Evolutionary conservation across 2,888 invertebrate species (phyloP).

Genomic region (Crepidodera aurea): DNA sequence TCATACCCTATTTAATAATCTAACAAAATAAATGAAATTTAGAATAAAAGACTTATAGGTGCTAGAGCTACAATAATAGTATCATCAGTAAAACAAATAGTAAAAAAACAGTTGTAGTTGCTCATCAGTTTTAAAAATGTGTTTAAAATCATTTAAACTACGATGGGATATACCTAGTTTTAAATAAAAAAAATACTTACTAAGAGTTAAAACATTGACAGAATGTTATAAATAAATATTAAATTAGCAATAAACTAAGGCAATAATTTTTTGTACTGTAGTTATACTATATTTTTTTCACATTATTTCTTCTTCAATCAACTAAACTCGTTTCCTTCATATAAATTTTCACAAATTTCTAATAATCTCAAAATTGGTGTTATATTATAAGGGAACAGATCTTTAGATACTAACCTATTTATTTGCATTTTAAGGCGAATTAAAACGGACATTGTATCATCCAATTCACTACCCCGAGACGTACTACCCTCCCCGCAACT

Average conservation of each 20-base stretch:
- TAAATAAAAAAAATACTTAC: background rate
- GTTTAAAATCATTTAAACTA: too few species aligned
- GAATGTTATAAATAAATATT: conserved; percentile 2
- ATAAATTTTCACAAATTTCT: conserved; percentile 84
- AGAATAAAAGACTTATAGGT: too few species aligned
- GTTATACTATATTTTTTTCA: conserved; percentile 1
- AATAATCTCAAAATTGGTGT: conserved; percentile 84
- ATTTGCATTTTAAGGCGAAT: conserved; percentile 82
- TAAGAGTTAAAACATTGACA: background rate
- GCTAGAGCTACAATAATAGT: too few species aligned
- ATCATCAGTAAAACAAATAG: too few species aligned
- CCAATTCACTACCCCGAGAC: conserved; percentile 66
- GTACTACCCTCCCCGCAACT: conserved; percentile 72
- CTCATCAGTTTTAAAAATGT: too few species aligned
- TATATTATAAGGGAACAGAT: conserved; percentile 89
- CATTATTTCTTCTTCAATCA: conserved; percentile 58
- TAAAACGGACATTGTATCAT: conserved; percentile 85
- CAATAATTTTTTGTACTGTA: conserved; percentile 30
- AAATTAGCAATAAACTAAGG: conserved; percentile 23
- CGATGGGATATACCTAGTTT: too few species aligned
- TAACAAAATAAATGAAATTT: too few species aligned
- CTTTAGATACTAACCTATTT: conserved; percentile 81
- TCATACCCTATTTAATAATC: too few species aligned
- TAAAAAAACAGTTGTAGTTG: too few species aligned
- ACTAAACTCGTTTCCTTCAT: conserved; percentile 84